Evolutionary conservation across 2,797 vertebrate genomes (phyloP).

Genomic region (Chelonia mydas): DNA sequence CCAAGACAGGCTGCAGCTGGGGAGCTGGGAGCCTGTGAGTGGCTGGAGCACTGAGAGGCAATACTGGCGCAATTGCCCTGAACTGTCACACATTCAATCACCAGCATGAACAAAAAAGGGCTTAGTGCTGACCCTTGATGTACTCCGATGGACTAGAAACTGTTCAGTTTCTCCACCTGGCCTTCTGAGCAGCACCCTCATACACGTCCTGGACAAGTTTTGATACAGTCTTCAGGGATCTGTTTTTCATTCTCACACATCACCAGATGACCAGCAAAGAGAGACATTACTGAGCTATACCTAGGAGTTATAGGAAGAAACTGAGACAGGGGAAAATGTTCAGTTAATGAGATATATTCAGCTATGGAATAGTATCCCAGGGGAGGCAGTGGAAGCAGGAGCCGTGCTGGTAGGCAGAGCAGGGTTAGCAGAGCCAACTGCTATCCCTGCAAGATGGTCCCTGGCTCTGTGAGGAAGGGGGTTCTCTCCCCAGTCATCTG

Average conservation of each 20-base stretch:
- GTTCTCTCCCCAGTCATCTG: background rate
- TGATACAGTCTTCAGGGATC: background rate
- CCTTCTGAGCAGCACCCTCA: background rate
- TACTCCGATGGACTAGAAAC: background rate
- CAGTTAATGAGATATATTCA: background rate
- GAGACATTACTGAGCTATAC: slow-evolving; percentile 55
- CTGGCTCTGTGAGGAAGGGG: background rate
- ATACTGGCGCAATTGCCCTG: too few relatives aligned
- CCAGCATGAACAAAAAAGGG: too few relatives aligned
- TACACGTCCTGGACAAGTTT: background rate
- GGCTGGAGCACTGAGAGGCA: too few relatives aligned
- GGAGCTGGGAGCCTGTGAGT: too few relatives aligned
- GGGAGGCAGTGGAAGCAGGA: background rate
- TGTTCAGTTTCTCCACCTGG: background rate
- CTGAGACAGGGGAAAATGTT: background rate
- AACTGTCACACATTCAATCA: too few relatives aligned
- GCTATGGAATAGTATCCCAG: background rate
- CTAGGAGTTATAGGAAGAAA: slow-evolving; percentile 5
- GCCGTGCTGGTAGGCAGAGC: background rate
- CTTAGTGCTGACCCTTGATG: too few relatives aligned
- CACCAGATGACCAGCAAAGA: background rate
- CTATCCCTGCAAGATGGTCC: background rate
- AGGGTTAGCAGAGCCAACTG: background rate
- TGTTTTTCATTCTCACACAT: background rate
- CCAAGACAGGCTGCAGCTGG: too few relatives aligned